Evolutionary conservation across 2,888 invertebrate genomes (phyloP), one percentile per base, ranked within the genome.

Genomic region (Polyommatus iphigenia): DNA sequence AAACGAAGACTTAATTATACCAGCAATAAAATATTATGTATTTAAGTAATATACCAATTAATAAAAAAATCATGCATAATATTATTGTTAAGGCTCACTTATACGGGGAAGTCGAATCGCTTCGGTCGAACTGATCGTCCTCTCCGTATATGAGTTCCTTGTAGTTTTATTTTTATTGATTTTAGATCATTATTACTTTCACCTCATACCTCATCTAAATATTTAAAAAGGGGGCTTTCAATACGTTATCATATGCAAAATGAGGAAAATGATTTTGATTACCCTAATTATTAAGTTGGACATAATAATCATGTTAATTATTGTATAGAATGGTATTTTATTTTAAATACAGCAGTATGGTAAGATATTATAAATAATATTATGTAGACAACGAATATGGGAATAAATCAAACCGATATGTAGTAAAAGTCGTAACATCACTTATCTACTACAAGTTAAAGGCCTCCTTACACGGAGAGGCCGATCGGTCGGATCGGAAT

Each of bases 391-490:
- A 62, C 1, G 1, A 62, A 20, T 24, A 62, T 62, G 20, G 62
- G 18, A 67, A 67, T 67, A 67, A 67, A 32, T 15, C 3, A 67
- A 67, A 67, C 29, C 15, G 67, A 67, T 67, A 67, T 67, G 67
- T 67, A 67, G 67, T 67, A 18, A 67, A 32, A 67, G 32, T 67
- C 29, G 67, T 67, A 18, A 62, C 13, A 67, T 18, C 13, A 29
- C 67, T 20, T 67, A 67, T 67, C 18, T 32, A 18, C 67, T 29
- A 67, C 6, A 67, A 32, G 29, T 24, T 29, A 32, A 29, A 29
- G 15, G 54, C 18, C 18, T 18, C 54, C 54, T 54, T 54, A 54
- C 5, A 54, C 54, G 18, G 4, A 15, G 5, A 50, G 15, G 18
- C 54, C 15, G 54, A 54, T 54, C 15, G 15, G 3, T 3, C 2